Base-by-base conservation (phyloP, 1,140 invertebrate species). In the Anastrepha ludens region DNA sequence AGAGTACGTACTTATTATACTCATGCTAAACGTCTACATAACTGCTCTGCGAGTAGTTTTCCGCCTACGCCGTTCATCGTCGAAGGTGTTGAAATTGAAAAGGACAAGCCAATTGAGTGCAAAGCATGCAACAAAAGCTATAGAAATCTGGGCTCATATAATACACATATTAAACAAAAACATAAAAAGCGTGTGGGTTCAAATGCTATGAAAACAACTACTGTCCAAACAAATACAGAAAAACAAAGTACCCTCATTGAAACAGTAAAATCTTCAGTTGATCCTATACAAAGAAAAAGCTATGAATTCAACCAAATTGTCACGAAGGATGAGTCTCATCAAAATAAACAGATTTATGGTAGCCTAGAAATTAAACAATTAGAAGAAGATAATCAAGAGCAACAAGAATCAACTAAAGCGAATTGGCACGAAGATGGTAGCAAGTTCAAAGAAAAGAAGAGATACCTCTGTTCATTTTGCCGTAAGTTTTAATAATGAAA, bases 21-120 rank as follows among this genome's bases (percentile, higher is more conserved):
- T 20, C 74, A 81, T 55, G 47, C 17, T n/a, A 81, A 81, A 58
- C 74, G 74, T 11, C 20, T 81, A n/a, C 74, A 81, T 81, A 81
- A 55, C 9, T 29, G 74, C 9, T 55, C 47, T 20, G 47, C 47
- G 6, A 55, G 47, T 39, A 15, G 8, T 44, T 74, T 44, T 4
- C 65, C 65, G 9, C 29, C 65, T 44, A 74, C 3, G 39, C 41
- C 67, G 15, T 74, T 74, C 13, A 29, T 67, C 3, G 65, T 67
- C 20, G 20, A 67, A 29, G 65, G 6, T 39, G 11, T 11, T 47
- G 67, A 41, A 41, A 13, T 15, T 9, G 13, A 41, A 9, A 15
- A 44, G 17, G 67, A 74, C 9, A 74, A 74, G 5, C 41, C 67
- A 5, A 74, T 74, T 74, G 11, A 47, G 17, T 74, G 67, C 13